phyloP scores from a whole-genome alignment of 2,888 invertebrate species.

The Campaea margaritaria region DNA sequence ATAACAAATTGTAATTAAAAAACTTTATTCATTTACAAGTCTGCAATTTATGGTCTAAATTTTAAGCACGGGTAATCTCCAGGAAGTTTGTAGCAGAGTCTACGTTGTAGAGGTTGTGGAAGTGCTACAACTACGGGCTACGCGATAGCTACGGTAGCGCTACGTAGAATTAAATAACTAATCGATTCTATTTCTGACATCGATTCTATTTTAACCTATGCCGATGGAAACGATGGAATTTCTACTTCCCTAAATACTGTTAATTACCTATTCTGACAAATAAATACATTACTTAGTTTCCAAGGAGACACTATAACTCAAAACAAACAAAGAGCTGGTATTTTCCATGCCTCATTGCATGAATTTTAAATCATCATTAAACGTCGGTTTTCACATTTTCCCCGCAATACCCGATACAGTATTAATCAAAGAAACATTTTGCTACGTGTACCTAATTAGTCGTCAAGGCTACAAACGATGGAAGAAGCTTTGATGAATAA shows the following conservation, averaged over 20 bases:
- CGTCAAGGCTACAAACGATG: no score
- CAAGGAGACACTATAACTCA: no score
- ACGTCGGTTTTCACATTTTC: background rate
- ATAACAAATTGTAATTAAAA: conserved; percentile 14
- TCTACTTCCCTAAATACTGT: no score
- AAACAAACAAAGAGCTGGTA: background rate
- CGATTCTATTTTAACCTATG: no score
- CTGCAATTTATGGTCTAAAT: conserved; percentile 13
- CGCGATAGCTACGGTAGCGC: conserved; percentile 4
- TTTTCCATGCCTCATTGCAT: conserved; percentile 4
- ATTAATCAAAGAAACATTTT: background rate
- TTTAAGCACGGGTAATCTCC: conserved; percentile 18
- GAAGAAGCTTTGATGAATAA: conserved; percentile 1
- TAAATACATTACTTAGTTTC: no score
- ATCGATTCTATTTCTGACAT: no score
- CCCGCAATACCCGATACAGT: background rate
- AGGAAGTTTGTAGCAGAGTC: background rate
- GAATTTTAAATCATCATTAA: conserved; percentile 6
- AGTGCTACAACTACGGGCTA: background rate
- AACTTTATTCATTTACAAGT: conserved; percentile 19
- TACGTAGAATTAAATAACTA: background rate
- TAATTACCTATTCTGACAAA: no score
- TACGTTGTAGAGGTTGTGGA: background rate
- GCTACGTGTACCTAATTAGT: no score
- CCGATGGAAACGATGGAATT: no score